These are phyloP conservation scores for Rhinoderma darwinii DNA, from an alignment of 2,113 vertebrate species.

Conservation along the genomic window DNA sequence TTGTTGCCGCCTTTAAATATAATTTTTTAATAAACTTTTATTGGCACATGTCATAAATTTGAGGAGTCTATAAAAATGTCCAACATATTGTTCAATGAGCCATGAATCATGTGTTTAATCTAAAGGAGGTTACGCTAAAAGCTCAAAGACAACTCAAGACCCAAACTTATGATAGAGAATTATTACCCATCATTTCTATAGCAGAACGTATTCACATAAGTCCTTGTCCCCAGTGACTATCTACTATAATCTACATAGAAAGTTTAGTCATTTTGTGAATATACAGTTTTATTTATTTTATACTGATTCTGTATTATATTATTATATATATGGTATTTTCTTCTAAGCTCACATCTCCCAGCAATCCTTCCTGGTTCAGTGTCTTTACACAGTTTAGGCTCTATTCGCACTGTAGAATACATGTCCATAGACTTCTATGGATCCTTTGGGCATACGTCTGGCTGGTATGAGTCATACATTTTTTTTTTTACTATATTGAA, in stretches of 20 bases:
- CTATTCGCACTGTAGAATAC: too few species aligned
- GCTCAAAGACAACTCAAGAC: background rate
- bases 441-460: too few species aligned
- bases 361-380: background rate
- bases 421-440: too few species aligned
- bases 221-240: too few species aligned
- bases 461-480: too few species aligned
- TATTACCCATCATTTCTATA: background rate
- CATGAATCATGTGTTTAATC: background rate
- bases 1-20: background rate
- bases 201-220: too few species aligned
- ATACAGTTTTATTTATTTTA: too few species aligned
- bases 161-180: background rate
- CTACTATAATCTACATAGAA: background rate
- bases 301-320: too few species aligned
- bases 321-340: background rate
- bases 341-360: background rate
- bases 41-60: slow-evolving; percentile 1
- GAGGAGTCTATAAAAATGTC: slow-evolving; percentile 13
- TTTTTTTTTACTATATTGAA: too few species aligned
- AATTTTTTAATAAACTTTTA: slow-evolving; percentile 10
- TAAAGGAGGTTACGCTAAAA: background rate
- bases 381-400: background rate
- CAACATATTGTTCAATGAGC: background rate
- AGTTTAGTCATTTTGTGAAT: too few species aligned